Base-by-base conservation (phyloP, 2,888 invertebrate species). In the Neelides folsomi region DNA sequence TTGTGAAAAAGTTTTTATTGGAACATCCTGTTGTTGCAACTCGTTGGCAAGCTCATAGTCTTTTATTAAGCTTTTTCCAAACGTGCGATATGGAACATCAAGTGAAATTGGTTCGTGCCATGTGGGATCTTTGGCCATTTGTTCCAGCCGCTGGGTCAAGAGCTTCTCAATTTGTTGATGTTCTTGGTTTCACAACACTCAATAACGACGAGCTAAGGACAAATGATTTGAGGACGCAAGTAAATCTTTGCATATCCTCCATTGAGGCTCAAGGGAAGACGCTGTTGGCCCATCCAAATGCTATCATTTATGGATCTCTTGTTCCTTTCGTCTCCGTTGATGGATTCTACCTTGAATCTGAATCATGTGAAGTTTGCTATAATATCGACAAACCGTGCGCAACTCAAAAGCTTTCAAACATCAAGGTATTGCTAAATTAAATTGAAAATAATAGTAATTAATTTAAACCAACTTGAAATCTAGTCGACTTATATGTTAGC, bases 301-400 rank as follows among this genome's bases (percentile, higher is more conserved):
- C 92, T 0, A 86, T 86, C 55, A 77, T 95, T 38, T 95, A 95
- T 71, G 86, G 88, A 0, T 84, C 89, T 43, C 75, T 95, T 52
- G 85, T 90, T 49, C 88, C 90, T n/a, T 86, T 87, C 67, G 87
- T 95, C 1, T 93, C 95, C 68, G 78, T 94, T 43, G 94, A 94
- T 68, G 95, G 95, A 0, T 94, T 88, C 72, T 97, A 89, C 70
- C 74, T 97, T 56, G 95, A 97, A 74, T 89, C 90, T 18, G 94
- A 95, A 69, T 97, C 97, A 0, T 98, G 97, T 67, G 78, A 95
- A 52, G 94, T 95, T 0, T 97, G 97, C 72, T 95, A 95, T 72
- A 94, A 94, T 73, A 94, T 94, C 0, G 95, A 97, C 71, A 86
- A 93, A 15, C 83, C 93, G 0, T 83, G 89, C 77, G 77, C 85